Evolutionary conservation across 2,888 invertebrate genomes (phyloP).

Genomic region (Thereva nobilitata): DNA sequence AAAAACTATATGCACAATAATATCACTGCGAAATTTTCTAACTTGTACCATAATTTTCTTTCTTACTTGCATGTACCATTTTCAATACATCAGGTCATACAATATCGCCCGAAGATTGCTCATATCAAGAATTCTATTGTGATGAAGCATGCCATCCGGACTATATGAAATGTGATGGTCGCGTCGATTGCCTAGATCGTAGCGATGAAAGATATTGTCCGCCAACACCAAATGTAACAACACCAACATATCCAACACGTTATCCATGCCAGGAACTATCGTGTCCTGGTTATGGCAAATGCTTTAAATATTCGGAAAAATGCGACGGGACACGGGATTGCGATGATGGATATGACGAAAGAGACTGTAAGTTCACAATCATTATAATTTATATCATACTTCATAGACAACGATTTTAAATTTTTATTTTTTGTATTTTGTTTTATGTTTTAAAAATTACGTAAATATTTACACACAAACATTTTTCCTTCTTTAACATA

Average conservation of each 20-base stretch:
- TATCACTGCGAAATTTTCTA: background rate
- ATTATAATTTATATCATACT: background rate
- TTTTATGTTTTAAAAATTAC: conserved; percentile 21
- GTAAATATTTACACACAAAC: conserved; percentile 9
- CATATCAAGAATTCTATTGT: conserved; percentile 61
- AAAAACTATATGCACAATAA: too few relatives aligned
- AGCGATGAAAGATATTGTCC: conserved; percentile 63
- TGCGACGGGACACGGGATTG: conserved; percentile 65
- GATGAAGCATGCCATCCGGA: conserved; percentile 65
- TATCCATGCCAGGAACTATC: conserved; percentile 59
- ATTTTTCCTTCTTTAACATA: background rate
- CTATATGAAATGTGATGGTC: conserved; percentile 66
- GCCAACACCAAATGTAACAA: background rate
- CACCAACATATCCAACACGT: conserved; percentile 33
- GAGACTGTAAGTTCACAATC: conserved; percentile 59
- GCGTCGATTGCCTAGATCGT: conserved; percentile 64
- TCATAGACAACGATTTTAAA: background rate
- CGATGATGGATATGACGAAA: conserved; percentile 64
- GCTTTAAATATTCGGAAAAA: conserved; percentile 56
- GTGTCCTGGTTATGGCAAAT: conserved; percentile 62
- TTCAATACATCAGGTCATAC: conserved; percentile 2
- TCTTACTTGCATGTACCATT: background rate
- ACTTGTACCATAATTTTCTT: background rate
- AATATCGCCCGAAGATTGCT: conserved; percentile 49
- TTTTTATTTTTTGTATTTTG: conserved; percentile 13